phyloP scores from a whole-genome alignment of 2,888 invertebrate genomes.

The Drosophila sordidula region DNA sequence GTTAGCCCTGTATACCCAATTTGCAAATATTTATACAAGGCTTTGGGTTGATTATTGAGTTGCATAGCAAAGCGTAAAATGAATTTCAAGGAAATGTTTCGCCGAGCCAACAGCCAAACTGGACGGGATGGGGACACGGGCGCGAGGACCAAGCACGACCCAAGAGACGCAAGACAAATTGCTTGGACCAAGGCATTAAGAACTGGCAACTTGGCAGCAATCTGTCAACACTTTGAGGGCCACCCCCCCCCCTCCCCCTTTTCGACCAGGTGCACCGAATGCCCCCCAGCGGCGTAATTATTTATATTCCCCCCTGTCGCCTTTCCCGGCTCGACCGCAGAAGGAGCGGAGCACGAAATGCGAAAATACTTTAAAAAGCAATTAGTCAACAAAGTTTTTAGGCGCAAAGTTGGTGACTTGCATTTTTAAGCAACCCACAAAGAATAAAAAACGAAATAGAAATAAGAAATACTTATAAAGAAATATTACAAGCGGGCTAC shows the following conservation, averaged over 20 bases:
- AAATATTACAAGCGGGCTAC: background rate
- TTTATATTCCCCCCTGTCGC: constrained; percentile 54
- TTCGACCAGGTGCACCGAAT: constrained; percentile 51
- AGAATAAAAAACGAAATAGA: constrained; percentile 12
- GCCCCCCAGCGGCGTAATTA: constrained; percentile 61
- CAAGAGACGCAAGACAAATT: constrained; percentile 52
- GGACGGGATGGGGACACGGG: background rate
- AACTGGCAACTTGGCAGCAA: constrained; percentile 75
- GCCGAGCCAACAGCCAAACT: background rate
- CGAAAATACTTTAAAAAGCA: constrained; percentile 72
- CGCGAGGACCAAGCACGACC: background rate
- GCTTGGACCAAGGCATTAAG: constrained; percentile 67
- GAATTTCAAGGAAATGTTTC: constrained; percentile 32
- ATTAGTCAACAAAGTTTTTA: constrained; percentile 73
- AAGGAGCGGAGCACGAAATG: constrained; percentile 30
- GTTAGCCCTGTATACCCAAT: background rate
- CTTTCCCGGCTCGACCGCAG: constrained; percentile 44
- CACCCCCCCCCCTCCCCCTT: background rate
- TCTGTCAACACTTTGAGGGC: constrained; percentile 73
- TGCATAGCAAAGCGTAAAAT: constrained; percentile 46
- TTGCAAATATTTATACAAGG: constrained; percentile 1
- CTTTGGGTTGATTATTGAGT: constrained; percentile 26
- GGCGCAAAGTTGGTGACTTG: constrained; percentile 69
- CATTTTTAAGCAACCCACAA: constrained; percentile 56
- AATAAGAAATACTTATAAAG: constrained; percentile 12